Base-by-base conservation (phyloP, 2,888 invertebrate species). In the Ctena decussata region DNA sequence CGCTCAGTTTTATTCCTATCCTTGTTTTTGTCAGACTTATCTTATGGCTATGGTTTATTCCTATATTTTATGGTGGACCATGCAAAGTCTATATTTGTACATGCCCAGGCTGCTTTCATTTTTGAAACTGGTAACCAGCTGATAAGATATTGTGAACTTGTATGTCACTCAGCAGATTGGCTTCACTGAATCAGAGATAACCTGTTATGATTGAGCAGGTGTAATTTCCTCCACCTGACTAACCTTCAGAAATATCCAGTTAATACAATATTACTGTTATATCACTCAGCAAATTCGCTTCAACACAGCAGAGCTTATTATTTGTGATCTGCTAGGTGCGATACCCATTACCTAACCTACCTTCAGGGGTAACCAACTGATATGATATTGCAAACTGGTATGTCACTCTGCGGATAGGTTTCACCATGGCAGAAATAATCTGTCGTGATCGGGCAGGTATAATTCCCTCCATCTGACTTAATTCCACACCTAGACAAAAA, bases 371-470 rank as follows among this genome's bases (percentile, higher is more conserved):
- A 41, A 95, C 80, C 1, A 95, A 92, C 84, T 94, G 92, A 88
- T 95, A 95, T 53, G 94, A 94, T 21, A 95, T 85, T 57, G 93
- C 90, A 91, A 94, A 95, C 92, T 95, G 94, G 88, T 95, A 95
- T 44, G 91, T 92, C 24, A 93, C 91, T 30, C 95, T 87, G 27
- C 93, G 82, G 41, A 91, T 80, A 32, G 95, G 95, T 73, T 92
- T 86, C 1, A 95, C 92, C 21, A 92, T 93, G 11, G 92, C 94
- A n/a, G 84, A 90, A 70, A 95, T 91, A 6, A 89, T 82, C 57
- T 93, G 92, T 78, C 92, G 92, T 24, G 95, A 95, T 15, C 95
- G 80, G 0, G 95, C 95, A 11, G 95, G 94, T 24, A 95, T 86
- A 0, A 92, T 83, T 37, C 95, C 95, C 39, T 91, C 89, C 78